Conservation (phyloP, 2,797 vertebrate genomes). For the Takifugu ocellatus region DNA sequence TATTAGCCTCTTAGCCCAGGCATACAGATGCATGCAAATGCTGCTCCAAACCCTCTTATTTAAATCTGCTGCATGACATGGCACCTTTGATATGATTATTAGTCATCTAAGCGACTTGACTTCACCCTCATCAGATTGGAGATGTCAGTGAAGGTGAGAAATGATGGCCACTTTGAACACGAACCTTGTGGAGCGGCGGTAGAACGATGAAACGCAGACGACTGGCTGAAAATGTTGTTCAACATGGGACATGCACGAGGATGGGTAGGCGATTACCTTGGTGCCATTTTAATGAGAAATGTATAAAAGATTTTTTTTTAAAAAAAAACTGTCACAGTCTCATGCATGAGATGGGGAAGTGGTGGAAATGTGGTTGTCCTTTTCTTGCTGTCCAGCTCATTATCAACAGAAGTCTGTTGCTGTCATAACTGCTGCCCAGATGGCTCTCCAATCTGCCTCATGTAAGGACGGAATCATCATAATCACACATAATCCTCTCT, state of each 20-base stretch:
- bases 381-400: constrained; percentile 59
- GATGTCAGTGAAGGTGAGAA: constrained; percentile 87
- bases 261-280: not conserved
- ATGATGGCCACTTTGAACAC: constrained; percentile 88
- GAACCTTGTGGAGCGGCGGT: constrained; percentile 48
- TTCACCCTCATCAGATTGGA: constrained; percentile 91
- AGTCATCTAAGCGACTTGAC: constrained; percentile 95
- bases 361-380: constrained; percentile 50
- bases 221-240: constrained; percentile 29
- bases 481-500: constrained; percentile 64
- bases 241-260: constrained; percentile 15
- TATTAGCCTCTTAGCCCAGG: constrained; percentile 98
- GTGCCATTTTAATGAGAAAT: constrained; percentile 5
- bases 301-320: not conserved
- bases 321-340: constrained; percentile 11
- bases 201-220: constrained; percentile 32
- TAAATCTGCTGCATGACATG: constrained; percentile 97
- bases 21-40: constrained; percentile 95
- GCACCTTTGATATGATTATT: constrained; percentile 99
- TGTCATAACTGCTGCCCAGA: constrained; percentile 59
- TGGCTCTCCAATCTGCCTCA: constrained; percentile 66
- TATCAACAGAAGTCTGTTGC: constrained; percentile 58
- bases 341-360: constrained; percentile 21
- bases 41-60: constrained; percentile 94
- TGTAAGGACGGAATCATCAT: constrained; percentile 61